A percentile compares a stretch with the other conserved stretches of the same genome.
Conservation (phyloP, 1,140 invertebrate species). For the Drosophila novamexicana region DNA sequence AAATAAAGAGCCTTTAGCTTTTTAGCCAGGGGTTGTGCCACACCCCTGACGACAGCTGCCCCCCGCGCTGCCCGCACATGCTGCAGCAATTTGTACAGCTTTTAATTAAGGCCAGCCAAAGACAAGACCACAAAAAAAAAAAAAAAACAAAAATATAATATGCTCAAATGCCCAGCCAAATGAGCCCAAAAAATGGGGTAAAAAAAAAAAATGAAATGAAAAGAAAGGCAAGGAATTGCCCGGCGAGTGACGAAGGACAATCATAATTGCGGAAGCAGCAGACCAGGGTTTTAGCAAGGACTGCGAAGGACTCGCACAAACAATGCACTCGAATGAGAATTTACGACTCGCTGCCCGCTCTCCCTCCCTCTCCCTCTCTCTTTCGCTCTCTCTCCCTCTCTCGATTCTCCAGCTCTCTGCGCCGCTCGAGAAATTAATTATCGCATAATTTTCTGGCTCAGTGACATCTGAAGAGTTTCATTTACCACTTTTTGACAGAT, state of each 20-base stretch:
- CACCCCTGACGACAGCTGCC: not conserved
- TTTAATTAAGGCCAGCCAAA: slow-evolving; percentile 75
- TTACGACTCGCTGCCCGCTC: slow-evolving; percentile 43
- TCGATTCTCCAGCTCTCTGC: not conserved
- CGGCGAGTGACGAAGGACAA: slow-evolving; percentile 75
- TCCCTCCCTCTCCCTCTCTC: not conserved
- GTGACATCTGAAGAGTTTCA: slow-evolving; percentile 81
- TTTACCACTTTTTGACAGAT: slow-evolving; percentile 83
- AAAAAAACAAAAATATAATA: slow-evolving; percentile 10
- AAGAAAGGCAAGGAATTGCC: slow-evolving; percentile 32
- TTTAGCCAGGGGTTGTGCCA: slow-evolving; percentile 47
- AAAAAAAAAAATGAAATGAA: too few relatives aligned
- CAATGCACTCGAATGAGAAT: slow-evolving; percentile 49
- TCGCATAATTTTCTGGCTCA: slow-evolving; percentile 84
- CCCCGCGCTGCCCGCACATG: slow-evolving; percentile 5
- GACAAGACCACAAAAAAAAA: slow-evolving; percentile 51
- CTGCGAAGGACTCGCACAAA: slow-evolving; percentile 37
- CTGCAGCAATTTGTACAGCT: slow-evolving; percentile 70
- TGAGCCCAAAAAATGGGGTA: slow-evolving; percentile 25
- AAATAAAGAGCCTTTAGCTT: slow-evolving; percentile 21
- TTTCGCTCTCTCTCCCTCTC: not conserved
- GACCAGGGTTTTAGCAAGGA: slow-evolving; percentile 15
- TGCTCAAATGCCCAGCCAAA: slow-evolving; percentile 47
- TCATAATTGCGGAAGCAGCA: slow-evolving; percentile 72
- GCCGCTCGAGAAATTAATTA: slow-evolving; percentile 78